Percentiles rank a stretch among this genome's conserved stretches.
phyloP scores from a whole-genome alignment of 2,888 invertebrate species.

The Tipula confusa region DNA sequence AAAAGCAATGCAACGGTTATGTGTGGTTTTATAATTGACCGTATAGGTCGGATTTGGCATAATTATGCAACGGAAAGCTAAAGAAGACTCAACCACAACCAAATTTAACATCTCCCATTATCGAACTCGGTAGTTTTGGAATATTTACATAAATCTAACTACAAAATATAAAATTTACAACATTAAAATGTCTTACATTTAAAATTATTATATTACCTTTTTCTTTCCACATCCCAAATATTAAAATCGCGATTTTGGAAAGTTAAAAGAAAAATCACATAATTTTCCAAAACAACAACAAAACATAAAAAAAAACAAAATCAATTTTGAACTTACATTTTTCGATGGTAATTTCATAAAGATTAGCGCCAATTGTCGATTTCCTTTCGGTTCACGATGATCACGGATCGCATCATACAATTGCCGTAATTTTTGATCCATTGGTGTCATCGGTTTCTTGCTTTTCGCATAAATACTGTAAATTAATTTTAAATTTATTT shows the following conservation, averaged over 20 bases:
- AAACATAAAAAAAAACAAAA: neutral
- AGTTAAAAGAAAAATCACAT: conserved; percentile 28
- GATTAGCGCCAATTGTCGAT: conserved; percentile 85
- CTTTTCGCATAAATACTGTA: conserved; percentile 46
- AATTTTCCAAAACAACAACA: conserved; percentile 28
- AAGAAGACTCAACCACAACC: no score
- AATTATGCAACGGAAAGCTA: no score
- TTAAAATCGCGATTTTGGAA: conserved; percentile 28
- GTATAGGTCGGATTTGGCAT: no score
- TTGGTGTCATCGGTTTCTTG: conserved; percentile 54
- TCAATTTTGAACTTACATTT: conserved; percentile 52
- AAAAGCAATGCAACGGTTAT: no score
- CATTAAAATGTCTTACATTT: conserved; percentile 29
- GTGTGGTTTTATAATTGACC: no score
- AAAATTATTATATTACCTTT: conserved; percentile 36
- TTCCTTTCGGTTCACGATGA: conserved; percentile 76
- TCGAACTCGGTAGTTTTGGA: no score
- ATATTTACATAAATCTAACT: no score
- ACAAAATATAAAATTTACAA: neutral
- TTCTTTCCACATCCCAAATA: conserved; percentile 38
- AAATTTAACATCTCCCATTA: no score
- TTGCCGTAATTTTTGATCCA: conserved; percentile 75
- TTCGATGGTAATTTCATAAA: conserved; percentile 94
- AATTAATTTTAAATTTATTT: neutral
- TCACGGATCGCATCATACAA: conserved; percentile 87